Evolutionary conservation across 2,888 invertebrate genomes (phyloP).

Genomic region (Lamellibrachia columna): DNA sequence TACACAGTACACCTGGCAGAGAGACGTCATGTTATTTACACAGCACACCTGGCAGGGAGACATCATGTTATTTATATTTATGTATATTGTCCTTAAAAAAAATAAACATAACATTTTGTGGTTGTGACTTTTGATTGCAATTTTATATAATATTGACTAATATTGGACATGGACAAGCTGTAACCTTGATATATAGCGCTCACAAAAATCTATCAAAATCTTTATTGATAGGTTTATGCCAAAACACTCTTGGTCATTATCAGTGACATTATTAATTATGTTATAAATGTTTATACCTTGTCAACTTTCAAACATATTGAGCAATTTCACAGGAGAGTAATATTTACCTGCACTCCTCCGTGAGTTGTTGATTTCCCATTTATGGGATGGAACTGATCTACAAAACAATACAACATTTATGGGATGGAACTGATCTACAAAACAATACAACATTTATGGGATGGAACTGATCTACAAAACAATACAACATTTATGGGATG

Average conservation of each 20-base stretch:
- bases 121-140: too few species aligned
- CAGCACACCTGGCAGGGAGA: too few species aligned
- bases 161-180: too few species aligned
- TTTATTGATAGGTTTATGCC: not conserved
- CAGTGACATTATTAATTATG: not conserved
- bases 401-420: not conserved
- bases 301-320: not conserved
- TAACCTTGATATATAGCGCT: too few species aligned
- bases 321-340: not conserved
- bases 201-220: too few species aligned
- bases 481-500: not conserved
- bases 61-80: too few species aligned
- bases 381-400: not conserved
- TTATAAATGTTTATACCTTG: not conserved
- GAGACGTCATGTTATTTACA: too few species aligned
- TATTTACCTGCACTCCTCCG: not conserved
- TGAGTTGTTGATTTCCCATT: constrained; percentile 1
- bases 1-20: too few species aligned
- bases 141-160: too few species aligned
- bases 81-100: too few species aligned
- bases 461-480: not conserved
- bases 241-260: not conserved
- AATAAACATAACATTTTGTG: too few species aligned
- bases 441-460: not conserved
- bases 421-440: too few species aligned